Evolutionary conservation across 2,888 invertebrate species (phyloP).

Genomic region (Strigamia crassipes): DNA sequence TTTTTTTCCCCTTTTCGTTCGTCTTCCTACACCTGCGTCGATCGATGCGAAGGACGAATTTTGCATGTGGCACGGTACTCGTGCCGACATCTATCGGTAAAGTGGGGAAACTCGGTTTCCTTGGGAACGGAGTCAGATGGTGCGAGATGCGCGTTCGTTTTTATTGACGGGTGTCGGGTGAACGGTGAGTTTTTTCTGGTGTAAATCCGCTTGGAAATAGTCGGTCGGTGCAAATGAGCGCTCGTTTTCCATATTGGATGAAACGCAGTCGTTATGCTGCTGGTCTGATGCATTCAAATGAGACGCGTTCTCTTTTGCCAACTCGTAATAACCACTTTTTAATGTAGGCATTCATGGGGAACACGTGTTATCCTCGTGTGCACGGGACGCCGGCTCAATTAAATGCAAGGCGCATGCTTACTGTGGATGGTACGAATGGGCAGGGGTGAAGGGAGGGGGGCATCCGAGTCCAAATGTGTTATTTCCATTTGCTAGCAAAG

Average conservation of each 20-base stretch:
- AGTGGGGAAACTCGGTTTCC: neutral
- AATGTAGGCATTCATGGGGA: conserved; percentile 37
- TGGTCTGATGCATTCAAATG: conserved; percentile 43
- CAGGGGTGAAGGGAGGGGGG: neutral
- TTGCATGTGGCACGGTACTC: neutral
- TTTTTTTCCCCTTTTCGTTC: conserved; percentile 11
- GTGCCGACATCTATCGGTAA: neutral
- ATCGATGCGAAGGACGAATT: conserved; percentile 21
- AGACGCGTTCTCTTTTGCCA: conserved; percentile 34
- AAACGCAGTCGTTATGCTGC: conserved; percentile 41
- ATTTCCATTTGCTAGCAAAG: conserved; percentile 5
- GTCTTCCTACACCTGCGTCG: neutral
- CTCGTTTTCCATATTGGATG: conserved; percentile 44
- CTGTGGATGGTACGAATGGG: conserved; percentile 2
- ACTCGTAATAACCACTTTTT: conserved; percentile 44
- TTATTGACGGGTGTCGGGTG: conserved; percentile 21
- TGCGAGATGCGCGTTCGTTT: conserved; percentile 16
- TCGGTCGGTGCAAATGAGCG: conserved; percentile 21
- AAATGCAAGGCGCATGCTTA: conserved; percentile 21
- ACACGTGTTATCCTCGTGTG: conserved; percentile 43
- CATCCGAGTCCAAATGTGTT: conserved; percentile 11
- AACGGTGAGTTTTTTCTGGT: conserved; percentile 18
- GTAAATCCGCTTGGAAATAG: conserved; percentile 21
- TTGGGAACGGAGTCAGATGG: conserved; percentile 37
- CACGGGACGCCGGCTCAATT: conserved; percentile 21